Evolutionary conservation across 2,797 vertebrate species (phyloP).

Genomic region (Champsocephalus gunnari): DNA sequence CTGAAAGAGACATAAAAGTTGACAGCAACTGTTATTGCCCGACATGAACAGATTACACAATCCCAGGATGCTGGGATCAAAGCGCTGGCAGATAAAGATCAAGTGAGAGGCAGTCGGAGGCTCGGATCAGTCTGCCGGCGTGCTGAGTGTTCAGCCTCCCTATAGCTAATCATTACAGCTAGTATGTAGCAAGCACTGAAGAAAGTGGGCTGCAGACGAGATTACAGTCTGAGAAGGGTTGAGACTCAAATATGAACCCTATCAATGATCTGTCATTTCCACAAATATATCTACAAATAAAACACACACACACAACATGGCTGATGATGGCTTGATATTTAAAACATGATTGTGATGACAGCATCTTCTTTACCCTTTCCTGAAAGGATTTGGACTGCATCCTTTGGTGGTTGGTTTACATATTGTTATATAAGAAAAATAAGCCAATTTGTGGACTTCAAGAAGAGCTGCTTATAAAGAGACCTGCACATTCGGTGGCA

Average conservation of each 20-base stretch:
- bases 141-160: constrained; percentile 57
- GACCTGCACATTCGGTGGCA: too few relatives aligned
- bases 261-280: constrained; percentile 66
- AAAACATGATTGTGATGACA: constrained; percentile 27
- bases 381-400: constrained; percentile 32
- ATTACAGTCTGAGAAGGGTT: constrained; percentile 54
- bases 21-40: constrained; percentile 61
- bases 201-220: constrained; percentile 50
- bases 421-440: too few relatives aligned
- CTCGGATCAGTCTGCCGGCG: constrained; percentile 38
- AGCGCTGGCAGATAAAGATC: constrained; percentile 67
- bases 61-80: constrained; percentile 68
- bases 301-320: background rate
- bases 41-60: constrained; percentile 62
- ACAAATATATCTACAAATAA: constrained; percentile 37
- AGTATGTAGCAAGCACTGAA: constrained; percentile 36
- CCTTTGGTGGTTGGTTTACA: background rate
- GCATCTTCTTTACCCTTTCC: constrained; percentile 13
- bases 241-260: constrained; percentile 54
- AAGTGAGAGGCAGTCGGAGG: constrained; percentile 56
- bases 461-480: too few relatives aligned
- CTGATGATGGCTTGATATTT: constrained; percentile 27
- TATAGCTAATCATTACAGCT: constrained; percentile 55
- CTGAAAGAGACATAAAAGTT: constrained; percentile 52
- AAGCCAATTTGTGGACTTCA: too few relatives aligned